Conservation (phyloP, 2,888 invertebrate species). For the Drosophila siamana region DNA sequence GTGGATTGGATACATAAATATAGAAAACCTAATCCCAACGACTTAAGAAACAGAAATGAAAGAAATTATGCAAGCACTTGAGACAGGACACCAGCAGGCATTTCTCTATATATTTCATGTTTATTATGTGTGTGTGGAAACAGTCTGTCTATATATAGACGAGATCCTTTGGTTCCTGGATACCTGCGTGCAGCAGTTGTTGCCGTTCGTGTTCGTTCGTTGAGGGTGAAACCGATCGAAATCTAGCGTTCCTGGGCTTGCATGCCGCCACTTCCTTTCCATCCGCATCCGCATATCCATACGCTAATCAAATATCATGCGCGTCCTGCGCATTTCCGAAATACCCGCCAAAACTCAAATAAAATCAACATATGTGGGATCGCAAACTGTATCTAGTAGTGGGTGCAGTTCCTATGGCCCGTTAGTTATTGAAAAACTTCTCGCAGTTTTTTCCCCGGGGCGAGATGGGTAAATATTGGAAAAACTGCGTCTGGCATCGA, state of each 20-base stretch:
- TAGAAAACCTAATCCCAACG: conserved; percentile 66
- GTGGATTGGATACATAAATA: conserved; percentile 53
- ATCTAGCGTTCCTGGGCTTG: conserved; percentile 65
- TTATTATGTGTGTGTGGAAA: conserved; percentile 12
- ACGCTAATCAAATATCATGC: conserved; percentile 75
- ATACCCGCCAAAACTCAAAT: conserved; percentile 67
- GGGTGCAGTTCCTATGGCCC: conserved; percentile 34
- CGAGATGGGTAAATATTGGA: conserved; percentile 40
- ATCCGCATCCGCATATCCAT: conserved; percentile 57
- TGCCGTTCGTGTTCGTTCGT: conserved; percentile 20
- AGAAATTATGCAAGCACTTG: conserved; percentile 74
- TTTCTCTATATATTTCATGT: neutral
- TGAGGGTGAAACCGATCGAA: conserved; percentile 67
- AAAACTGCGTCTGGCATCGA: conserved; percentile 24
- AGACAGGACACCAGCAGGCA: conserved; percentile 54
- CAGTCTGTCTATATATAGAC: conserved; percentile 37
- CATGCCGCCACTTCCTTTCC: conserved; percentile 54
- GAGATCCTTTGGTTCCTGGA: conserved; percentile 34
- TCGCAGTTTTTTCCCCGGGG: conserved; percentile 59
- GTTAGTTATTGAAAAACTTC: conserved; percentile 38
- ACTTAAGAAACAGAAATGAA: conserved; percentile 42
- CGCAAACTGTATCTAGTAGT: conserved; percentile 31
- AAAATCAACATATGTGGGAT: conserved; percentile 63
- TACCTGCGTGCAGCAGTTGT: conserved; percentile 55
- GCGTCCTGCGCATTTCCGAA: conserved; percentile 40